Evolutionary conservation across 2,797 vertebrate genomes (phyloP).

Genomic region (Glyptemys insculpta): DNA sequence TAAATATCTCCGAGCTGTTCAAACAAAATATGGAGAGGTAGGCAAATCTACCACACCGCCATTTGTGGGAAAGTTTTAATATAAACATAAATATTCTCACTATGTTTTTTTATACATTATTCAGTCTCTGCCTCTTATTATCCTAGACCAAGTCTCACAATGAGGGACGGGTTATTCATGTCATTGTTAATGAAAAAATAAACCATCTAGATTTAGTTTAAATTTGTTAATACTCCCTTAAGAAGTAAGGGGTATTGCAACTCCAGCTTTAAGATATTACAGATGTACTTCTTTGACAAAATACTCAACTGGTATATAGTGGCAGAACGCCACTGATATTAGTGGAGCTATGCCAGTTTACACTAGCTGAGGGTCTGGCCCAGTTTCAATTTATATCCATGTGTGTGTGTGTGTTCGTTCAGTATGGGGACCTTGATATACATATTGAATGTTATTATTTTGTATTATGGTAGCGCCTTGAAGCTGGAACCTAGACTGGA

Average conservation of each 20-base stretch:
- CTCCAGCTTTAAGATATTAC: neutral
- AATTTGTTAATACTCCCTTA: neutral
- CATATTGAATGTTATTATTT: neutral
- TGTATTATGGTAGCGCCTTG: neutral
- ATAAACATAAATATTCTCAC: neutral
- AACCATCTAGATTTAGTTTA: neutral
- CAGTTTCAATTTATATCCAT: neutral
- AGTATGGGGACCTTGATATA: neutral
- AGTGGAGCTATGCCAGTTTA: neutral
- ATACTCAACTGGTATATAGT: neutral
- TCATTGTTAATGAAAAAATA: neutral
- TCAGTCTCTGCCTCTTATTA: neutral
- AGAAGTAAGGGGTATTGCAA: neutral
- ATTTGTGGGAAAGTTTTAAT: neutral
- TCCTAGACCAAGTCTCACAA: neutral
- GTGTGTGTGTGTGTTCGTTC: neutral
- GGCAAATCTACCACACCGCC: neutral
- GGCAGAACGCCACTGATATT: neutral
- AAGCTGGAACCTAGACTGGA: neutral
- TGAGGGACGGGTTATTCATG: neutral
- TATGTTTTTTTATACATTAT: neutral
- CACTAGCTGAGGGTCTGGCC: neutral
- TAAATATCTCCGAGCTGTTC: neutral
- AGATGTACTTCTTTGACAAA: neutral
- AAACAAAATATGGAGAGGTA: neutral